Base-by-base conservation (phyloP, 1,140 invertebrate species). In the Diplogasteroides magnus region DNA sequence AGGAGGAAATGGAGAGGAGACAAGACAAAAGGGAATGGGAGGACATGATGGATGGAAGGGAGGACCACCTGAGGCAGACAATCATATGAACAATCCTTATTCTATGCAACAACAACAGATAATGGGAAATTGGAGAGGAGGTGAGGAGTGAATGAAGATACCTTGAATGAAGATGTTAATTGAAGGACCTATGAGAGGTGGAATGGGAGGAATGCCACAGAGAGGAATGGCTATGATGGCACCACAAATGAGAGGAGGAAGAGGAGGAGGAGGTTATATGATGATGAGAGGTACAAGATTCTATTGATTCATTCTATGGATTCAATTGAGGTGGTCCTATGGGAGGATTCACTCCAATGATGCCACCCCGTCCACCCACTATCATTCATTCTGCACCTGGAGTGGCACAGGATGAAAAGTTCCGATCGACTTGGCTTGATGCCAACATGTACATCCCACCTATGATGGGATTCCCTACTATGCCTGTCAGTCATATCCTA, bases 371-470 rank as follows among this genome's bases (percentile, higher is more conserved):
- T 6, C 37, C 37, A 11, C 6, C 19, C 19, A 19, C 19, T 48
- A 19, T 6, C 6, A 48, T 48, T 6, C 6, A 19, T 48, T 6
- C 6, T 11, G 11, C 59, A 60, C 11, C 25, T 6, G 14, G 48
- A 37, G 31, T n/a, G 32, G 29, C 31, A 48, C 64, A 65, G 26
- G 64, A 65, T 31, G 64, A 65, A 55, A 31, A 31, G 14, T 68
- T 68, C 59, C 31, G 58, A 29, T 63, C 61, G 23, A 68, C 66
- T 26, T 68, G 66, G 66, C 57, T 68, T n/a, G 66, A 68, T 61
- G 66, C 57, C 14, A 67, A 15, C 58, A 25, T 1, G 19, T 68
- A 14, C 28, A 25, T 26, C 14, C 32, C 13, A n/a, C 56, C 66
- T 19, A 6, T 48, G 37, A 48, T 48, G 37, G 37, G 37, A 6